A percentile compares a stretch with the other conserved stretches of the same genome.
phyloP scores from a whole-genome alignment of 2,113 vertebrate species.

The Dicerorhinus sumatrensis region DNA sequence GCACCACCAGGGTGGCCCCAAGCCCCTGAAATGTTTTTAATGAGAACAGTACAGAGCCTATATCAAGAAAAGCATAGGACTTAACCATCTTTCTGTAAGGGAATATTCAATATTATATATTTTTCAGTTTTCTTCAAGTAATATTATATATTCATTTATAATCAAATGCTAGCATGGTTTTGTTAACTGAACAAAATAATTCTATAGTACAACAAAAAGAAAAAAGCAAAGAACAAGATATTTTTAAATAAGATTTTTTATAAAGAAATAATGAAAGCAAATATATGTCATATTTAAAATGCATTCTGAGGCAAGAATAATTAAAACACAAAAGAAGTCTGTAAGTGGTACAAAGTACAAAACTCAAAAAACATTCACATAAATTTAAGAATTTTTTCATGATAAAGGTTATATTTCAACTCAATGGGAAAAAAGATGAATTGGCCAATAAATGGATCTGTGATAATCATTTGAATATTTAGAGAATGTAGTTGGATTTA shows the following conservation, averaged over 20 bases:
- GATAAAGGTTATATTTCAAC: not conserved
- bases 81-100: not conserved
- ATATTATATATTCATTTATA: not conserved
- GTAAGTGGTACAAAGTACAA: not conserved
- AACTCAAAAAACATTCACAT: not conserved
- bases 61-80: not conserved
- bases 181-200: not conserved
- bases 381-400: not conserved
- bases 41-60: not conserved
- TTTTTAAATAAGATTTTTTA: not conserved
- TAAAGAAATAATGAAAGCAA: not conserved
- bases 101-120: not conserved
- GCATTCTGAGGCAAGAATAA: not conserved
- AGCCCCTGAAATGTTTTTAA: not conserved
- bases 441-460: not conserved
- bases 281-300: not conserved
- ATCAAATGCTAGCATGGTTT: not conserved
- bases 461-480: not conserved
- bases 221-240: not conserved
- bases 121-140: not conserved
- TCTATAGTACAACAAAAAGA: not conserved
- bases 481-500: not conserved
- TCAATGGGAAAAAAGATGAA: not conserved
- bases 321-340: not conserved
- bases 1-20: no score